Base-by-base conservation (phyloP, 2,797 vertebrate species). In the Argentina silus region DNA sequence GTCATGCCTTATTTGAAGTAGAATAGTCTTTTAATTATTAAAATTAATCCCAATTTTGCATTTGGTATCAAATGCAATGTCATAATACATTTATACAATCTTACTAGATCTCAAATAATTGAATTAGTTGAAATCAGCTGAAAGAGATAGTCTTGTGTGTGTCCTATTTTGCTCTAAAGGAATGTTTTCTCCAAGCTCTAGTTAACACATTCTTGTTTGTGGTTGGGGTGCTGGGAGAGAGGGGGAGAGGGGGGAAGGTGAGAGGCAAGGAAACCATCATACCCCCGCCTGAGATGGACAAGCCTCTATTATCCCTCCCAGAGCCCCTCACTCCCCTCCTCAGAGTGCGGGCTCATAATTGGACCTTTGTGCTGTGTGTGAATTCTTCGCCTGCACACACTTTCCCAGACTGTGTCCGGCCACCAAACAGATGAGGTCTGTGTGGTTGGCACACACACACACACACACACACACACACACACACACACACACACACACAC, bases 401-500 rank as follows among this genome's bases (percentile, higher is more conserved):
- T 88, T 94, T 94, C 92, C 86, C 91, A 92, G 87, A 94, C 91
- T 91, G 92, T 90, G 87, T 90, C 92, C 77, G 61, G 82, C 87
- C 87, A 73, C 83, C 81, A 91, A 93, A 94, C 90, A 94, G 90
- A 93, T 92, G 89, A 90, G 88, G 92, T 94, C 95, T 96, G 94
- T 95, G 93, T 85, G 94, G 88, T 91, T 62, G 74, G 82, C 88
- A 92, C 89, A 92, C 92, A 92, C 93, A 90, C 84, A 91, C 90
- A 84, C 65, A 74, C 70, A 53, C 57, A 21, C 73, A 74, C 71
- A 81, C 78, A 72, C 61, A 42, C 72, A 77, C 65, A 60, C 19
- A 57, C 73, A 73, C 67, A 71, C 77, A 78, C 72, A 81, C 73
- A 74, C 15, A 70, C 69, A 71, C 62, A 78, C 65, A 72, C 59